These are phyloP conservation scores for Clanis bilineata DNA, from an alignment of 2,888 invertebrate genomes.

Conservation along the genomic window DNA sequence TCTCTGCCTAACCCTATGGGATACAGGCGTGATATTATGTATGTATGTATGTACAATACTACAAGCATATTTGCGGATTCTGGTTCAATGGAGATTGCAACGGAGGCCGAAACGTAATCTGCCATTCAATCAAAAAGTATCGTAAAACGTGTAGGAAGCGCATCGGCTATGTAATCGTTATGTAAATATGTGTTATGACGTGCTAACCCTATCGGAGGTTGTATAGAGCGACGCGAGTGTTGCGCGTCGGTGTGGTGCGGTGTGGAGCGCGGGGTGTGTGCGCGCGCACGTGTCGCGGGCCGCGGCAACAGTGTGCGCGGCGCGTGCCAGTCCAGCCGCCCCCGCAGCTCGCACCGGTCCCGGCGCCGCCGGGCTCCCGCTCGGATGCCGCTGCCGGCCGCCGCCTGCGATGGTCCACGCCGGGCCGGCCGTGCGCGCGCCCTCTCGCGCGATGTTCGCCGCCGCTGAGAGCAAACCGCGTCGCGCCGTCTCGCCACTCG, in stretches of 20 bases:
- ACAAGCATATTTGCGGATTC: conserved; percentile 18
- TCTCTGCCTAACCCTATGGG: too few relatives aligned
- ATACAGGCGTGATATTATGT: too few relatives aligned
- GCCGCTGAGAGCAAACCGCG: conserved; percentile 78
- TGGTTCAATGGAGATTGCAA: conserved; percentile 22
- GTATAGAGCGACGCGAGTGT: conserved; percentile 49
- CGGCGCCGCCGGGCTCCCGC: conserved; percentile 76
- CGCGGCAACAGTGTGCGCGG: conserved; percentile 39
- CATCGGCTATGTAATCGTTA: conserved; percentile 28
- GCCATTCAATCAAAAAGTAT: conserved; percentile 26
- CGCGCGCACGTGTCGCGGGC: conserved; percentile 47
- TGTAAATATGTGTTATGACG: conserved; percentile 22
- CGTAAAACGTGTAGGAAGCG: conserved; percentile 27
- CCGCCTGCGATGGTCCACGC: conserved; percentile 82
- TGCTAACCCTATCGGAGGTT: conserved; percentile 62
- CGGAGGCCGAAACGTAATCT: conserved; percentile 23
- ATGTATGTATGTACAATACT: too few relatives aligned
- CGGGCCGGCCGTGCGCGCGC: conserved; percentile 81
- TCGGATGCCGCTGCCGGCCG: conserved; percentile 81
- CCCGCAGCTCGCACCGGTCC: conserved; percentile 75
- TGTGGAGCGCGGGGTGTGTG: conserved; percentile 34
- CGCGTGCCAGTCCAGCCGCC: conserved; percentile 71
- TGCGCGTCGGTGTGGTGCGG: conserved; percentile 31
- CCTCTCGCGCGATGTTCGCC: conserved; percentile 78
- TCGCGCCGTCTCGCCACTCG: conserved; percentile 83